Percentiles rank a stretch among this genome's conserved stretches.
phyloP scores from a whole-genome alignment of 1,140 invertebrate species.

The Drosophila lacertosa region DNA sequence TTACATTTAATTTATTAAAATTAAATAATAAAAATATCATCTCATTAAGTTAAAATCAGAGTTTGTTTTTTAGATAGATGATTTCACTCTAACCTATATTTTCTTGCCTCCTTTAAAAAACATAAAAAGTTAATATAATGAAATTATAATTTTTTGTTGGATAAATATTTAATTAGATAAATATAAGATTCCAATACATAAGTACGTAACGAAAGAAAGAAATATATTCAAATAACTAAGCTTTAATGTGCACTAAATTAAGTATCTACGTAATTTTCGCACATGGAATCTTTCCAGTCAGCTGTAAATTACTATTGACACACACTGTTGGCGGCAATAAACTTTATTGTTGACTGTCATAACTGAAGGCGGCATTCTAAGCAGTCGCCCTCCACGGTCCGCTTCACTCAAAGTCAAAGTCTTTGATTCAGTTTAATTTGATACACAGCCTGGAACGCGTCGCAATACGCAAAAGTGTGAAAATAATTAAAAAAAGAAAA shows the following conservation, averaged over 20 bases:
- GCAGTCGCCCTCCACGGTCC: slow-evolving; percentile 42
- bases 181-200: no score
- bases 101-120: no score
- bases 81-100: no score
- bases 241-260: not conserved
- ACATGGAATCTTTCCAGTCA: not conserved
- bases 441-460: slow-evolving; percentile 32
- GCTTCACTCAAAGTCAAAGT: slow-evolving; percentile 42
- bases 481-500: slow-evolving; percentile 38
- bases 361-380: slow-evolving; percentile 46
- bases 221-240: not conserved
- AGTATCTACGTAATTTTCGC: not conserved
- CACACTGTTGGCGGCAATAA: slow-evolving; percentile 37
- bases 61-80: no score
- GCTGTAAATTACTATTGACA: slow-evolving; percentile 35
- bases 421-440: slow-evolving; percentile 43
- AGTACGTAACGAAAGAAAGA: no score
- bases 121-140: no score
- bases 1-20: no score
- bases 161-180: no score
- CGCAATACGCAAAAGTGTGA: slow-evolving; percentile 21
- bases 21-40: no score
- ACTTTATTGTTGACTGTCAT: slow-evolving; percentile 43
- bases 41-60: no score
- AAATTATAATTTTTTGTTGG: no score